Evolutionary conservation across 1,140 invertebrate species (phyloP).

Genomic region (Diploscapter pachys): DNA sequence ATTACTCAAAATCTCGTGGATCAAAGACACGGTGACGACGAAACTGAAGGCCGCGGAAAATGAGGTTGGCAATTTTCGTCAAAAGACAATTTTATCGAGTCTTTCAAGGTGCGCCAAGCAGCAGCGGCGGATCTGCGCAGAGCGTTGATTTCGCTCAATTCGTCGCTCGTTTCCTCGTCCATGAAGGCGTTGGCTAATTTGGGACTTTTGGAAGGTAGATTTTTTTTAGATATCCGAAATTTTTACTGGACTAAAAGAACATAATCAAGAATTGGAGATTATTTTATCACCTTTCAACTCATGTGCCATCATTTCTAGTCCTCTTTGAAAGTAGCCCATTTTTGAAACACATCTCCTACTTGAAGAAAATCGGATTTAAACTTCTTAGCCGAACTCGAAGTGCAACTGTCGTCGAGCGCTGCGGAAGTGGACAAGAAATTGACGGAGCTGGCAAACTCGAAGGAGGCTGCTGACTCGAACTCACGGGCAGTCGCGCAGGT

Average conservation of each 20-base stretch:
- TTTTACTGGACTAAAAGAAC: too few species aligned
- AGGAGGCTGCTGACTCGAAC: neutral
- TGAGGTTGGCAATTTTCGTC: constrained; percentile 16
- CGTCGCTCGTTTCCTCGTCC: constrained; percentile 29
- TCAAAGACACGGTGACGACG: constrained; percentile 25
- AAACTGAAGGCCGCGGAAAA: constrained; percentile 33
- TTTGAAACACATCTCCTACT: too few species aligned
- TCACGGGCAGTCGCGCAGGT: constrained; percentile 31
- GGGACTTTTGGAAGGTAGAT: constrained; percentile 15
- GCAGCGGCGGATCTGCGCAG: constrained; percentile 36
- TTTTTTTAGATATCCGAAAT: neutral
- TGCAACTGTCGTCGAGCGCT: constrained; percentile 1
- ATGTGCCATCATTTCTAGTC: too few species aligned
- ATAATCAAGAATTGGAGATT: too few species aligned
- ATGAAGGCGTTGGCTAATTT: constrained; percentile 30
- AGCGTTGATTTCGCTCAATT: constrained; percentile 28
- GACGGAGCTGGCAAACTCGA: constrained; percentile 12
- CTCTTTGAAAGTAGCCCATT: too few species aligned
- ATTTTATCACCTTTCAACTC: too few species aligned
- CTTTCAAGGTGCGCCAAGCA: constrained; percentile 46
- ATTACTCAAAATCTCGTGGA: constrained; percentile 20
- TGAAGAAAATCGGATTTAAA: neutral
- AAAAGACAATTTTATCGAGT: neutral
- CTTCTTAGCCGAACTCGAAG: constrained; percentile 12
- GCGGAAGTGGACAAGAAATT: constrained; percentile 29